Base-by-base conservation (phyloP, 2,888 invertebrate species). In the Chrysodeixis includens region DNA sequence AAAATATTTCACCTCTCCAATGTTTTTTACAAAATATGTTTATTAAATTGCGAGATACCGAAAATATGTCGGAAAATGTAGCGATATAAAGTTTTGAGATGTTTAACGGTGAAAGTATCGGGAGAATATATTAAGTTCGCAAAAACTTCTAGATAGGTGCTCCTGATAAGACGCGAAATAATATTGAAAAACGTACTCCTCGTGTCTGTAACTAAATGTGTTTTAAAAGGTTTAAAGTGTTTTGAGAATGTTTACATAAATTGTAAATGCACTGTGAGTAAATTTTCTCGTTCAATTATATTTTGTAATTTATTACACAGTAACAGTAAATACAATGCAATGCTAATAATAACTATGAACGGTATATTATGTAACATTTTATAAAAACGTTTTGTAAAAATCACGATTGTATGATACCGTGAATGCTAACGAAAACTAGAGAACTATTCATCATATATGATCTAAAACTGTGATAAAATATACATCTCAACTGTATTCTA, bases 121-220 rank as follows among this genome's bases (percentile, higher is more conserved):
- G 62, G 81, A 73, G 82, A 84, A 86, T 83, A 85, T 84, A 86
- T 85, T 84, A 85, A 86, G 83, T 87, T 87, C 72, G 76, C 74
- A 82, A 84, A 76, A 83, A 85, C 82, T 85, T 84, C 65, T 66
- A 76, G 81, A 82, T 84, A 85, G 86, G 83, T 83, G 77, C 80
- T 79, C 64, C 68, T 72, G 78, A 66, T 76, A 79, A 78, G 77
- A 69, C 62, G 71, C n/a, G 72, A 80, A 84, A 84, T 85, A 83
- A 82, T 80, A 78, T 80, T 80, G 77, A 79, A 82, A 78, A 81
- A 78, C 78, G 75, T 69, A 69, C 78, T 74, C 78, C 32, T 64
- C 56, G 64, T 74, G 69, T 78, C 78, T 65, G 56, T 68, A 66
- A 77, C 73, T 59, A 56, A 66, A 74, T 49, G 10, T 8, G 46